Percentiles rank a stretch among this genome's conserved stretches.
Evolutionary conservation across 1,140 invertebrate species (phyloP).

Genomic region (Mamestra configurata): DNA sequence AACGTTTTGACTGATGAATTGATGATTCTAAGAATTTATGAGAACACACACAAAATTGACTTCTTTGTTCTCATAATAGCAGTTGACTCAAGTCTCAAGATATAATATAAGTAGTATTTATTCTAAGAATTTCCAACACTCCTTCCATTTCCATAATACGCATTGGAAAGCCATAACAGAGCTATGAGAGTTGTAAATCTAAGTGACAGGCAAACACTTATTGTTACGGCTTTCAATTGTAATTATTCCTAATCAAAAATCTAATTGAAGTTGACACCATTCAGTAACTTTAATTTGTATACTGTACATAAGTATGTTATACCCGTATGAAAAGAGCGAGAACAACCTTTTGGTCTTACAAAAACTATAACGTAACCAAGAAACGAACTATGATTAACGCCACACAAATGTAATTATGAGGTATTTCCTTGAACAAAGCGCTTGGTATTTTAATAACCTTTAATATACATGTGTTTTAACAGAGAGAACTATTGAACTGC

Average conservation of each 20-base stretch:
- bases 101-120: not conserved
- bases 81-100: not conserved
- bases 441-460: not conserved
- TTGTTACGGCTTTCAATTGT: no score
- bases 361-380: no score
- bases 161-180: not conserved
- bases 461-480: not conserved
- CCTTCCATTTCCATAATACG: not conserved
- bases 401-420: not conserved
- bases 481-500: not conserved
- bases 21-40: constrained; percentile 22
- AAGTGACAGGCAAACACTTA: no score
- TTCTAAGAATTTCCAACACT: not conserved
- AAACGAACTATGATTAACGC: not conserved
- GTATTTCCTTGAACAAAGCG: not conserved
- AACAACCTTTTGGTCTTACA: not conserved
- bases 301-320: no score
- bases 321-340: no score
- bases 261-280: no score
- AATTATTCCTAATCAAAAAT: no score
- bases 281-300: no score
- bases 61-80: constrained; percentile 2
- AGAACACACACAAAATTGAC: constrained; percentile 5
- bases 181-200: no score
- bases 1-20: constrained; percentile 22